Evolutionary conservation across 2,113 vertebrate species (phyloP).

Genomic region (Silurus asotus): DNA sequence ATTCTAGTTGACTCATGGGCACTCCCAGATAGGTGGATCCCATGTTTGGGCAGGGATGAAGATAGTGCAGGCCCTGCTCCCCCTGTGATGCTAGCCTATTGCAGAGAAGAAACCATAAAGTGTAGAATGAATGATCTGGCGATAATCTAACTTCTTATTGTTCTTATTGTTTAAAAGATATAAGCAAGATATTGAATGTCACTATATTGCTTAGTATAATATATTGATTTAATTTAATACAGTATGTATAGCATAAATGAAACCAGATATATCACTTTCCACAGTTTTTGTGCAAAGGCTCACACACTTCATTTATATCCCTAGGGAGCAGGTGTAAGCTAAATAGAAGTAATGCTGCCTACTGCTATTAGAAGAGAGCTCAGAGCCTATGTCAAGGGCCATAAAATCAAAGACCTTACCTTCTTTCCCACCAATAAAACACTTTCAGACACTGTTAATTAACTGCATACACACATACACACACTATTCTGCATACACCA

Average conservation of each 20-base stretch:
- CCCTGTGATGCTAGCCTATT: not conserved
- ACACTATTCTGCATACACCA: constrained; percentile 16
- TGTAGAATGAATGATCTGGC: not conserved
- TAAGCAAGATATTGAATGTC: not conserved
- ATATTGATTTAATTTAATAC: constrained; percentile 24
- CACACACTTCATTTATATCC: not conserved
- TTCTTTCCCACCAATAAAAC: constrained; percentile 43
- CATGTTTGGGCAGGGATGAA: constrained; percentile 51
- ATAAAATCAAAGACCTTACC: constrained; percentile 47
- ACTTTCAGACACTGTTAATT: constrained; percentile 45
- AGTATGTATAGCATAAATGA: not conserved
- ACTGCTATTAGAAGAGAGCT: constrained; percentile 59
- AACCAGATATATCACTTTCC: not conserved
- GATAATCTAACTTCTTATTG: not conserved
- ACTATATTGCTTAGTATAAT: not conserved
- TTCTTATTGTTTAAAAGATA: not conserved
- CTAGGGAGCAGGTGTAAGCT: constrained; percentile 55
- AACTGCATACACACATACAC: constrained; percentile 30
- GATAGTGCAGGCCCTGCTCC: not conserved
- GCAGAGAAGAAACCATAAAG: not conserved
- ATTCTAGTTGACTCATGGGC: constrained; percentile 77
- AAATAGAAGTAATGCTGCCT: constrained; percentile 59
- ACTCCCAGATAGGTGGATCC: constrained; percentile 75
- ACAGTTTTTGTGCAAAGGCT: constrained; percentile 21
- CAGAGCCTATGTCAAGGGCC: constrained; percentile 62